phyloP scores from a whole-genome alignment of 64 coral and sea anemone genomes.

The Montipora efflorescens region DNA sequence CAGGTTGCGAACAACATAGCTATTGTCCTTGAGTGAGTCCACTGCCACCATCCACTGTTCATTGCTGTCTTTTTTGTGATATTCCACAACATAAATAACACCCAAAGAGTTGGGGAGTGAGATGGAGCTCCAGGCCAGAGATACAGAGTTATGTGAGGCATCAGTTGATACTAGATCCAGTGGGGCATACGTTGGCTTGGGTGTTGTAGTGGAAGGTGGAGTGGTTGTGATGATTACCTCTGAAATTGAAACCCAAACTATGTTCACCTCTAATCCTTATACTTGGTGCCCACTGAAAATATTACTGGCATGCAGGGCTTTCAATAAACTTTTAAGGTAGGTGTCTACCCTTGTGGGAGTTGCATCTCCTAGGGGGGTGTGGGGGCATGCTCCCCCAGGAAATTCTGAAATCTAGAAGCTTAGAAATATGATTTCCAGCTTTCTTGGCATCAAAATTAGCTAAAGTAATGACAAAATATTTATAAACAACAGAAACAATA shows the following conservation, averaged over 20 bases:
- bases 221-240: slow-evolving; percentile 38
- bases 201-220: background rate
- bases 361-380: too few species aligned
- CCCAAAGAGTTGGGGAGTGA: background rate
- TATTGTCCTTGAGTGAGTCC: slow-evolving; percentile 29
- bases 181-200: slow-evolving; percentile 18
- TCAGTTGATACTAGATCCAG: slow-evolving; percentile 19
- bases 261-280: too few species aligned
- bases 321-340: too few species aligned
- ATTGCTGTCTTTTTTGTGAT: slow-evolving; percentile 25
- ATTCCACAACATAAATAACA: slow-evolving; percentile 60
- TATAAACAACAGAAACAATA: too few species aligned
- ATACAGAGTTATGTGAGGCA: slow-evolving; percentile 22
- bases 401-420: too few species aligned
- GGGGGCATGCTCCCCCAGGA: too few species aligned
- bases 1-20: slow-evolving; percentile 25
- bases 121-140: slow-evolving; percentile 46
- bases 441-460: too few species aligned
- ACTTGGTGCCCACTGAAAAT: too few species aligned
- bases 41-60: slow-evolving; percentile 33
- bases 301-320: too few species aligned
- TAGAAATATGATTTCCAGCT: too few species aligned
- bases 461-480: too few species aligned
- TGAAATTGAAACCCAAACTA: background rate
- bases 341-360: too few species aligned